Evolutionary conservation across 2,797 vertebrate genomes (phyloP).

Genomic region (Ambastaia sidthimunki): DNA sequence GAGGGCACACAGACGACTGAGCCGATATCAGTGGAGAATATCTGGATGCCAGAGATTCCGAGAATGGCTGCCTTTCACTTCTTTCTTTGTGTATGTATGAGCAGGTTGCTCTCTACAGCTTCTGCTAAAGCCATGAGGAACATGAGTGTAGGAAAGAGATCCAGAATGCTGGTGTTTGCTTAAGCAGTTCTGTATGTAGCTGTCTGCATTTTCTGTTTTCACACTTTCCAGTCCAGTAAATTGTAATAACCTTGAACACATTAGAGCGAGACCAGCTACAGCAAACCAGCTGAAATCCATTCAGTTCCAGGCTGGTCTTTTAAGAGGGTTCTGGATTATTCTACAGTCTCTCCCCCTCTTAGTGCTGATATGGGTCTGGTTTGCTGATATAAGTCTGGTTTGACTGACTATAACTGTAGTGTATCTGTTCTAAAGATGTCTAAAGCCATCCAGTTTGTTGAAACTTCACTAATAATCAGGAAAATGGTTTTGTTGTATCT

Average conservation of each 20-base stretch:
- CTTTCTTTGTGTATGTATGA: constrained; percentile 81
- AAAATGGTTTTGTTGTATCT: not conserved
- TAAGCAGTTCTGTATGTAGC: constrained; percentile 76
- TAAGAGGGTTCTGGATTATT: too few relatives aligned
- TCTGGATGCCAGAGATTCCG: constrained; percentile 80
- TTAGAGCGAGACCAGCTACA: too few relatives aligned
- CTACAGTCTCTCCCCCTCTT: too few relatives aligned
- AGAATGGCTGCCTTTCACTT: constrained; percentile 76
- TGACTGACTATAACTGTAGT: too few relatives aligned
- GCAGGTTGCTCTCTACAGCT: constrained; percentile 81
- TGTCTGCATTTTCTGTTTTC: constrained; percentile 62
- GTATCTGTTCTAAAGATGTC: too few relatives aligned
- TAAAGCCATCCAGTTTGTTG: too few relatives aligned
- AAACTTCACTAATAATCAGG: not conserved
- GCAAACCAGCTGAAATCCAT: too few relatives aligned
- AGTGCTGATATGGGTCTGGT: too few relatives aligned
- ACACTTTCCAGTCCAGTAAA: constrained; percentile 53
- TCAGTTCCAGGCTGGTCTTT: too few relatives aligned
- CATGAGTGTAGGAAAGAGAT: constrained; percentile 62
- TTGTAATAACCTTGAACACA: too few relatives aligned
- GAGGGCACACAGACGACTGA: constrained; percentile 41
- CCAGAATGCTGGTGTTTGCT: constrained; percentile 71
- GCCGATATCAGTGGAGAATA: constrained; percentile 77
- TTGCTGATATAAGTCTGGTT: too few relatives aligned
- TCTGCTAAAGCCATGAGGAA: constrained; percentile 76